Evolutionary conservation across 2,797 vertebrate genomes (phyloP), one percentile per base, ranked within the genome.

Genomic region (Darevskia nairensis): DNA sequence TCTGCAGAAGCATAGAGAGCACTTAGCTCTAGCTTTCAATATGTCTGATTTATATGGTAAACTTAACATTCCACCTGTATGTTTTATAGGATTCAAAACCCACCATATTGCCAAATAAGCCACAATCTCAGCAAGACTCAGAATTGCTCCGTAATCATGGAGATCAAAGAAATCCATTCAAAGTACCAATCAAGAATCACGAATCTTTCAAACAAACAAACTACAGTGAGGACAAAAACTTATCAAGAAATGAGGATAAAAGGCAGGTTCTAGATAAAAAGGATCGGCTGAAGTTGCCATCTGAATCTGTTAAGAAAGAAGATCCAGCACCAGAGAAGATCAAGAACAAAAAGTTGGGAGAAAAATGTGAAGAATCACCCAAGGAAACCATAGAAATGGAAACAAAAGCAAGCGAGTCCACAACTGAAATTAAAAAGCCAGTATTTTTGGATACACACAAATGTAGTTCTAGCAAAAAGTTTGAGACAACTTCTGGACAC

Each of bases 101-200:
- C 64, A 94, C 96, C 88, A 82, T 87, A 39, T 11, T 46, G 39
- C n/a, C 79, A 89, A 68, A 64, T 50, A 69, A 90, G 32, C 81
- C 3, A 76, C 81, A 89, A 6, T 44, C 84, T 80, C 89, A 88
- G 17, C 82, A 23, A 17, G 10, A 32, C 3, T 23, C 66, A 66
- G 77, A 82, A 69, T 92, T 94, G 75, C 69, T 94, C 32, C 95
- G 88, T 76, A 94, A 88, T 89, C 90, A 96, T 55, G 95, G 92
- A 0, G 82, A 92, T 15, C 96, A 96, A 84, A 97, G 97, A 95
- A 99, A 99, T 94, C 98, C 98, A 0, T 99, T 99, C 86, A 98
- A 97, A 94, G 96, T 96, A 68, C 91, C 96, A 0, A 88, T 92
- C 61, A 97, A 97, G 94, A 95, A 91, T 2, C 92, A 95, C 84